A percentile compares a stretch with the other conserved stretches of the same genome.
phyloP scores from a whole-genome alignment of 2,888 invertebrate genomes.

The Chrysopilus asiliformis region DNA sequence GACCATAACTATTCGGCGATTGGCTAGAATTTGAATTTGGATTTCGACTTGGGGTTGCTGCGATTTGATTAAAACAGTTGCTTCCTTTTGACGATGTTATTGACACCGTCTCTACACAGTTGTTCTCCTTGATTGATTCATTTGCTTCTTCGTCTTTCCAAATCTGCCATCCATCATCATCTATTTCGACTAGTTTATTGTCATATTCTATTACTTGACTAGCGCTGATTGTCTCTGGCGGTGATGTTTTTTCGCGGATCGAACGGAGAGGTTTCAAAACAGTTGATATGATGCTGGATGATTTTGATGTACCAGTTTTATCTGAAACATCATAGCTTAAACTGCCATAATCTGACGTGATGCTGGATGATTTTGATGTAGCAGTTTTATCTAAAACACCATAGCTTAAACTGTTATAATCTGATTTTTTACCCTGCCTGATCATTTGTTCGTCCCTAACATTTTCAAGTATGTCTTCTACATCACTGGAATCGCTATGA shows the following conservation, averaged over 20 bases:
- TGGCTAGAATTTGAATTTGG: background rate
- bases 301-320: constrained; percentile 11
- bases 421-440: constrained; percentile 24
- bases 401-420: constrained; percentile 24
- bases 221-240: no score
- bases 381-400: constrained; percentile 23
- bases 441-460: constrained; percentile 27
- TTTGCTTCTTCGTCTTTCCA: constrained; percentile 40
- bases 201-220: constrained; percentile 8
- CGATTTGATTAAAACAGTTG: no score
- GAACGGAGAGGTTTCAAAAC: no score
- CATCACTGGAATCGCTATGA: no score
- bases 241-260: no score
- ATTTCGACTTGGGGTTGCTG: constrained; percentile 8
- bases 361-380: constrained; percentile 1
- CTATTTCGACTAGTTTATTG: constrained; percentile 23
- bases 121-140: no score
- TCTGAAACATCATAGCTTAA: constrained; percentile 28
- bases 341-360: constrained; percentile 6
- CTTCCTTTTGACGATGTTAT: background rate
- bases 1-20: constrained; percentile 16
- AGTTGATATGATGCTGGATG: constrained; percentile 1
- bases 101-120: background rate
- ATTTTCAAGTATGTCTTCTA: constrained; percentile 23
- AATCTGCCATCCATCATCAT: constrained; percentile 45